These are phyloP conservation scores for Dicerorhinus sumatrensis DNA, from an alignment of 2,113 vertebrate genomes.

Conservation along the genomic window DNA sequence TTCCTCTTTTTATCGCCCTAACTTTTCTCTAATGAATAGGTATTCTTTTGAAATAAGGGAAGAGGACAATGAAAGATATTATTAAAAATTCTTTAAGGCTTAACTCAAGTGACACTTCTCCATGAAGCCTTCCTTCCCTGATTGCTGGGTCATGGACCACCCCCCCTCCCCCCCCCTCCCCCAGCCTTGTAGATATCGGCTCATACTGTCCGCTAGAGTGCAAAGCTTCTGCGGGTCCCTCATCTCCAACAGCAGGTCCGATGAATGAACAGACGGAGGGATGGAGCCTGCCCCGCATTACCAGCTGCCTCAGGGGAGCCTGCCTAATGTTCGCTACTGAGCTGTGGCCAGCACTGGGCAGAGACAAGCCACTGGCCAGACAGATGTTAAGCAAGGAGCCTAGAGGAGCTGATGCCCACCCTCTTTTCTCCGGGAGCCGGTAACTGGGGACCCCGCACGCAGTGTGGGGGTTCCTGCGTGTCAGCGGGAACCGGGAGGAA, in stretches of 20 bases:
- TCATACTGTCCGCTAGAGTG: background rate
- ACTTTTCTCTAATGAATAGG: background rate
- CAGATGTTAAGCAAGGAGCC: background rate
- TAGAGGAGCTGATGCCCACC: background rate
- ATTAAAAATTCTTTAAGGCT: background rate
- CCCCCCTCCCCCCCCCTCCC: accelerated
- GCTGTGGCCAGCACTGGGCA: background rate
- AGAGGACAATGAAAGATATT: background rate
- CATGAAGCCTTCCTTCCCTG: background rate
- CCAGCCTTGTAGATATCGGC: background rate
- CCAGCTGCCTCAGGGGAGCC: background rate
- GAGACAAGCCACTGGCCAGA: background rate
- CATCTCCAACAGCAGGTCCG: background rate
- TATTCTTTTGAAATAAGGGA: background rate
- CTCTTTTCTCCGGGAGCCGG: accelerated
- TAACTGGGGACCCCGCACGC: background rate
- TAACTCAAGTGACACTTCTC: background rate
- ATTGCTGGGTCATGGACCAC: background rate
- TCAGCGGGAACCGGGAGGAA: background rate
- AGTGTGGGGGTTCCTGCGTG: background rate
- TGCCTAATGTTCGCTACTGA: background rate
- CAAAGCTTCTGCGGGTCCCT: background rate
- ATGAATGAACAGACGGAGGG: background rate
- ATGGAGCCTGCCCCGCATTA: background rate
- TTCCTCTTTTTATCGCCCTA: background rate